Evolutionary conservation across 2,797 vertebrate genomes (phyloP).

Genomic region (Chromobotia macracanthus): DNA sequence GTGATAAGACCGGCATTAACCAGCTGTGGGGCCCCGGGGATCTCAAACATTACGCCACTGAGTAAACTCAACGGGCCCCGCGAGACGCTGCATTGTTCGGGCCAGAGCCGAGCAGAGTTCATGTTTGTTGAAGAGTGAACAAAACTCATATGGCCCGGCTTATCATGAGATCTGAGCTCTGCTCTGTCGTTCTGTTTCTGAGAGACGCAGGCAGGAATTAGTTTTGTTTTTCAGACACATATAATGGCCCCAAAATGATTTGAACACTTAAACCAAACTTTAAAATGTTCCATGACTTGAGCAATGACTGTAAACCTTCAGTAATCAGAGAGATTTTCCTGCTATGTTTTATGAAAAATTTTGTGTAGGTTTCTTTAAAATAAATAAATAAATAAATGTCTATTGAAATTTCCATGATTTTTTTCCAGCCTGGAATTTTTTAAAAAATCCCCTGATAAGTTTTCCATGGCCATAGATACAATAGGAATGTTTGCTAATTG

Average conservation of each 20-base stretch:
- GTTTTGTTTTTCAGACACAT: slow-evolving; percentile 17
- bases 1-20: slow-evolving; percentile 71
- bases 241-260: background rate
- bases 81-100: slow-evolving; percentile 68
- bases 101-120: slow-evolving; percentile 68
- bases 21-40: slow-evolving; percentile 72
- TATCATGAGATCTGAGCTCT: slow-evolving; percentile 71
- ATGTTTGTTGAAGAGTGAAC: slow-evolving; percentile 64
- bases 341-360: no score
- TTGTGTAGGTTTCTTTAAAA: background rate
- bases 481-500: no score
- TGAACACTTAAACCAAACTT: background rate
- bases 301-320: no score
- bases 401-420: no score
- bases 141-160: slow-evolving; percentile 69
- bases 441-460: no score
- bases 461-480: no score
- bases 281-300: background rate
- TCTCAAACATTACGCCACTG: slow-evolving; percentile 82
- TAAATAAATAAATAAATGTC: background rate
- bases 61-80: slow-evolving; percentile 76
- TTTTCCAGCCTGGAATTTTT: no score
- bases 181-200: slow-evolving; percentile 43
- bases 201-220: background rate
- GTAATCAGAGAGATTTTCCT: no score